Percentiles rank a stretch among this genome's conserved stretches.
Conservation (phyloP, 2,797 vertebrate species). For the Antennarius maculatus region DNA sequence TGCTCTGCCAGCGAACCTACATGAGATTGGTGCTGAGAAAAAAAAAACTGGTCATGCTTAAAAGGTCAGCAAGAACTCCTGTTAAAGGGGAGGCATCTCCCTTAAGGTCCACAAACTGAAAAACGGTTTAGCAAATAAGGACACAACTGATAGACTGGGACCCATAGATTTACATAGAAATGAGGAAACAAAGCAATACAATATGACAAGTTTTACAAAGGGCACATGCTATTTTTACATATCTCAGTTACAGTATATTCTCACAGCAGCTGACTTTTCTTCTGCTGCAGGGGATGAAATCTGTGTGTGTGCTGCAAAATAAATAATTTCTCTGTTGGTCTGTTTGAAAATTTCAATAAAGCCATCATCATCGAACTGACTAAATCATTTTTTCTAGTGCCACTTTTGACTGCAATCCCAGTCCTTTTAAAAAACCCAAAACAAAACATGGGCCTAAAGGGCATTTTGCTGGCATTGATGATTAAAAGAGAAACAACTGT, state of each 20-base stretch:
- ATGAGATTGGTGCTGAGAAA: constrained; percentile 57
- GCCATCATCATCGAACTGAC: constrained; percentile 27
- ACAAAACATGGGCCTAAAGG: constrained; percentile 33
- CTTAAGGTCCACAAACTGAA: constrained; percentile 26
- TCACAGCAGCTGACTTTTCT: constrained; percentile 9
- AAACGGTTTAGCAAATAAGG: constrained; percentile 42
- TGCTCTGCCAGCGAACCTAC: constrained; percentile 64
- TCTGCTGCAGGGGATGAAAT: constrained; percentile 19
- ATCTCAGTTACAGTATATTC: not conserved
- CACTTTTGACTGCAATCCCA: constrained; percentile 47
- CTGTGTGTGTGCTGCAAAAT: constrained; percentile 20
- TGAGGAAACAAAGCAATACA: constrained; percentile 28
- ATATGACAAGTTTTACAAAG: constrained; percentile 35
- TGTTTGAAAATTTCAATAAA: constrained; percentile 33
- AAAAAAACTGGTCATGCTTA: constrained; percentile 29
- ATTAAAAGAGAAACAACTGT: constrained; percentile 38
- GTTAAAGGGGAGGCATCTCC: constrained; percentile 32
- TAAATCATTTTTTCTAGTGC: constrained; percentile 40
- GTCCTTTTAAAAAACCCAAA: constrained; percentile 27
- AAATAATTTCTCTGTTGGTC: constrained; percentile 26
- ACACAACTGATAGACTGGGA: constrained; percentile 37
- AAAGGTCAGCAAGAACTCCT: constrained; percentile 51
- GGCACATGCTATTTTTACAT: not conserved
- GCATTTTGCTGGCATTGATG: constrained; percentile 23
- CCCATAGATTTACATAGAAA: constrained; percentile 51